Evolutionary conservation across 2,888 invertebrate species (phyloP).

Genomic region (Augochlorella aurata): DNA sequence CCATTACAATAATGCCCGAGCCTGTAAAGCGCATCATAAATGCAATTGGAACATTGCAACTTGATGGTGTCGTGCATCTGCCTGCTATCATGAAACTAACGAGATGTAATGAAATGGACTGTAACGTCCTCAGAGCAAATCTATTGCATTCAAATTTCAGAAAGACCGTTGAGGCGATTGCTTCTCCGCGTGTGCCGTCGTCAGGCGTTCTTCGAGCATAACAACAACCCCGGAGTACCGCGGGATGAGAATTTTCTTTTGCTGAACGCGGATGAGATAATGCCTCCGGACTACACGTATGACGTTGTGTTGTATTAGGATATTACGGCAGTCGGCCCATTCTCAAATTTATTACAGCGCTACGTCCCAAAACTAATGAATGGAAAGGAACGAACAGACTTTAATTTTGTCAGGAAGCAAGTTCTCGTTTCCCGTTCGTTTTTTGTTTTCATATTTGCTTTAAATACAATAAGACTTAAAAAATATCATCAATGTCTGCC

Average conservation of each 20-base stretch:
- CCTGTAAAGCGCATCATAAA: neutral
- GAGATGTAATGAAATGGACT: neutral
- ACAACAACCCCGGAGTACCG: neutral
- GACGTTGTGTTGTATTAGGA: neutral
- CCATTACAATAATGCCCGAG: neutral
- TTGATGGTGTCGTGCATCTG: neutral
- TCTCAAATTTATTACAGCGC: neutral
- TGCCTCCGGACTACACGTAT: constrained; percentile 1
- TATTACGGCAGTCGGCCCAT: neutral
- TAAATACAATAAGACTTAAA: constrained; percentile 57
- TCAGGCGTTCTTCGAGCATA: neutral
- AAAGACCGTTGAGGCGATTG: constrained; percentile 14
- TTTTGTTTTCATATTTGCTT: constrained; percentile 18
- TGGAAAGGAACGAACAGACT: constrained; percentile 32
- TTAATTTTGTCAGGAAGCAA: constrained; percentile 42
- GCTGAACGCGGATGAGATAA: constrained; percentile 2
- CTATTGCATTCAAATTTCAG: neutral
- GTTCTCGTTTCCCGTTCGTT: constrained; percentile 22
- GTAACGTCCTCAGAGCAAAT: neutral
- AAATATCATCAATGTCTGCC: constrained; percentile 78
- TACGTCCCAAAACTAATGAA: constrained; percentile 15
- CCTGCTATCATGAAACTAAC: neutral
- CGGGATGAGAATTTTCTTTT: neutral
- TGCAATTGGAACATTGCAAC: neutral
- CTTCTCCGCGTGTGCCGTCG: neutral